phyloP scores from a whole-genome alignment of 2,888 invertebrate genomes.

The Papilio gigon region DNA sequence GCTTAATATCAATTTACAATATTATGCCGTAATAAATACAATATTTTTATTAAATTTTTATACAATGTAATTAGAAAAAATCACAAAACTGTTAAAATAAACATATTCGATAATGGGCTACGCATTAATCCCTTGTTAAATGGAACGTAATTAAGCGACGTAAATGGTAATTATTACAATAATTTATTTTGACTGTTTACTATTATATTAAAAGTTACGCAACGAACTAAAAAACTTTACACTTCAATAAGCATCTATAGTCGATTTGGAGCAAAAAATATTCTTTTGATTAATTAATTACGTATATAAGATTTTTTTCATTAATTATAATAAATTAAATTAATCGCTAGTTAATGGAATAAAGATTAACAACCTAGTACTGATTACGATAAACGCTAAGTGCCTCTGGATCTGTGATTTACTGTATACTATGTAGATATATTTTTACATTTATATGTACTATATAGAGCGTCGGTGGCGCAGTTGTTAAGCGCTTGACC shows the following conservation, averaged over 20 bases:
- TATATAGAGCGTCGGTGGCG: no score
- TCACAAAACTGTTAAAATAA: background rate
- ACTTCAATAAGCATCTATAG: background rate
- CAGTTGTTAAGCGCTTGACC: no score
- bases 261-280: background rate
- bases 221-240: background rate
- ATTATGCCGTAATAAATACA: background rate
- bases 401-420: slow-evolving; percentile 2
- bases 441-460: no score
- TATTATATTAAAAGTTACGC: slow-evolving; percentile 2
- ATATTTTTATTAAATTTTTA: background rate
- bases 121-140: background rate
- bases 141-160: background rate
- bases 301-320: background rate
- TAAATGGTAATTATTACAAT: background rate
- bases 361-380: background rate
- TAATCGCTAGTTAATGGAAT: background rate
- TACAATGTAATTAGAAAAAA: no score
- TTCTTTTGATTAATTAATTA: slow-evolving; percentile 13
- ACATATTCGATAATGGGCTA: background rate
- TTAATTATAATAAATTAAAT: background rate
- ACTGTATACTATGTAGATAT: no score
- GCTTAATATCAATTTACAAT: background rate
- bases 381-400: background rate
- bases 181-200: no score